Evolutionary conservation across 2,113 vertebrate genomes (phyloP).

Genomic region (Oncorhynchus kisutch): DNA sequence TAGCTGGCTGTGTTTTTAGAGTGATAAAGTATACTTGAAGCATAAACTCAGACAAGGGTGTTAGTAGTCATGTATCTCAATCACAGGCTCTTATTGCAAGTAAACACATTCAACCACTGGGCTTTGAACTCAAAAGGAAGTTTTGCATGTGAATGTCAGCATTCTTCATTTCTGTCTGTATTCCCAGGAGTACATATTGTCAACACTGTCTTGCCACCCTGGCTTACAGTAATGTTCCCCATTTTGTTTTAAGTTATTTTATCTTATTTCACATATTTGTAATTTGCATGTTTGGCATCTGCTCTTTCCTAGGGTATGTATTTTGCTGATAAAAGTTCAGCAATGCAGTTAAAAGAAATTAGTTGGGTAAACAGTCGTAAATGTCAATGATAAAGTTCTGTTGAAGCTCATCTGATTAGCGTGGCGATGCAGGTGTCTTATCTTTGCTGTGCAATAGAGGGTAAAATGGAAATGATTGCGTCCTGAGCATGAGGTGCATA

Average conservation of each 20-base stretch:
- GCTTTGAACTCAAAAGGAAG: slow-evolving; percentile 31
- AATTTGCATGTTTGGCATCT: slow-evolving; percentile 72
- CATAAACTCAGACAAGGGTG: no score
- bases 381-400: slow-evolving; percentile 81
- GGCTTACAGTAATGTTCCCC: slow-evolving; percentile 35
- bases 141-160: slow-evolving; percentile 36
- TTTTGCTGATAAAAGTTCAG: slow-evolving; percentile 78
- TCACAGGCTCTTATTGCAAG: no score
- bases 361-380: slow-evolving; percentile 80
- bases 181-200: slow-evolving; percentile 17
- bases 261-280: slow-evolving; percentile 71
- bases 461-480: slow-evolving; percentile 79
- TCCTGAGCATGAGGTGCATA: slow-evolving; percentile 69
- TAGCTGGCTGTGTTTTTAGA: no score
- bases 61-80: no score
- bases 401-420: slow-evolving; percentile 78
- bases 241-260: slow-evolving; percentile 43
- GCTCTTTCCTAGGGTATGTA: slow-evolving; percentile 71
- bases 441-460: slow-evolving; percentile 75
- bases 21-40: no score
- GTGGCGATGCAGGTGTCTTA: slow-evolving; percentile 73
- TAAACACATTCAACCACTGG: background rate
- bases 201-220: slow-evolving; percentile 41
- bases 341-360: slow-evolving; percentile 80
- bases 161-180: slow-evolving; percentile 37